These are phyloP conservation scores for Steatornis caripensis DNA, from an alignment of 2,113 vertebrate species.

Conservation along the genomic window DNA sequence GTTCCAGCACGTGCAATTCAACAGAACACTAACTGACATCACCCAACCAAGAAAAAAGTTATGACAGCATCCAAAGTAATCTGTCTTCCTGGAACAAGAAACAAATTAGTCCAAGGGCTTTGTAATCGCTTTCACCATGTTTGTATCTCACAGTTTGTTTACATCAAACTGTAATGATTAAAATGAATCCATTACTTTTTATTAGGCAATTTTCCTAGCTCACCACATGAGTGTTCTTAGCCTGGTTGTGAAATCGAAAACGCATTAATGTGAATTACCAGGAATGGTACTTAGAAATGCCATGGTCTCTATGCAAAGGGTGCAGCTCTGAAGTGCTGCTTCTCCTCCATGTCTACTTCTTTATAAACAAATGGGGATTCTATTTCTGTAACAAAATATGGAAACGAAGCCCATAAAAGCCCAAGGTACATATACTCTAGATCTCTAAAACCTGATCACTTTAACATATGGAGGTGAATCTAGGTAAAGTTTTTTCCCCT, in stretches of 20 bases:
- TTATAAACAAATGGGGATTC: accelerated
- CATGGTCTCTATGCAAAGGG: accelerated
- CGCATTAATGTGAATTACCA: background rate
- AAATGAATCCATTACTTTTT: background rate
- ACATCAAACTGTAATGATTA: background rate
- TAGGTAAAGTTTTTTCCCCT: background rate
- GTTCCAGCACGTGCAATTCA: background rate
- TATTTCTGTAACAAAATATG: background rate
- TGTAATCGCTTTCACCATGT: background rate
- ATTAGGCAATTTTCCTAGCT: background rate
- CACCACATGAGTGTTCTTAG: background rate
- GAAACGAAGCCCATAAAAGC: background rate
- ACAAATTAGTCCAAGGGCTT: background rate
- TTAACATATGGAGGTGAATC: background rate
- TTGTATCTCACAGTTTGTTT: background rate
- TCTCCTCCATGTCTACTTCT: background rate
- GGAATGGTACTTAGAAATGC: background rate
- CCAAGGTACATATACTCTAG: accelerated
- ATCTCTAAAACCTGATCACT: background rate
- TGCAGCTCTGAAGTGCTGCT: background rate
- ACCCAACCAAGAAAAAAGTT: background rate
- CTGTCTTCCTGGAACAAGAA: background rate
- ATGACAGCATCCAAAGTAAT: background rate
- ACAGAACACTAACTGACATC: background rate
- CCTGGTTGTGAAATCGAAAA: background rate